Conservation (phyloP, 2,797 vertebrate species). For the Danio albolineatus region DNA sequence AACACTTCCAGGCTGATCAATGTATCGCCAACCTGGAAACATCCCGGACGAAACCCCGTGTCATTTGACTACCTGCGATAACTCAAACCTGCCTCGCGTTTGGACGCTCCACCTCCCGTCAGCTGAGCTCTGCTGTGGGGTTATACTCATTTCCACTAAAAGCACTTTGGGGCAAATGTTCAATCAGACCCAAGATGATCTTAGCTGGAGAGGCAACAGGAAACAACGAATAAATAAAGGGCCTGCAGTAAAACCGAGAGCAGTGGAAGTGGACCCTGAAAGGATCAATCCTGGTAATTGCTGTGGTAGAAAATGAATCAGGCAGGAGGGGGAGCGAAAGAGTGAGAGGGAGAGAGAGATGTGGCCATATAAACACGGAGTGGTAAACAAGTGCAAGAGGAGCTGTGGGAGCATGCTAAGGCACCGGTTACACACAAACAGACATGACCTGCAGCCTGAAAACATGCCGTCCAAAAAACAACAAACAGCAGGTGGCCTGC, state of each 20-base stretch:
- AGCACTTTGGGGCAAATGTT: slow-evolving; percentile 66
- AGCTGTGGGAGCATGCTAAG: slow-evolving; percentile 46
- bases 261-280: slow-evolving; percentile 66
- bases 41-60: slow-evolving; percentile 44
- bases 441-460: slow-evolving; percentile 58
- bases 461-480: slow-evolving; percentile 45
- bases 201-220: slow-evolving; percentile 66
- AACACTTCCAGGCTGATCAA: slow-evolving; percentile 56
- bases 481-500: slow-evolving; percentile 54
- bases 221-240: slow-evolving; percentile 69
- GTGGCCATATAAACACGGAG: slow-evolving; percentile 54
- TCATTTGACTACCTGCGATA: slow-evolving; percentile 55
- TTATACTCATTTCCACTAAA: slow-evolving; percentile 64
- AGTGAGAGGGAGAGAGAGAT: slow-evolving; percentile 40
- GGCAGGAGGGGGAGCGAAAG: slow-evolving; percentile 61
- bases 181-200: slow-evolving; percentile 65
- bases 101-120: slow-evolving; percentile 42
- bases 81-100: slow-evolving; percentile 56
- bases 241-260: slow-evolving; percentile 61
- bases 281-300: slow-evolving; percentile 77
- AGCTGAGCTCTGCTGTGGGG: slow-evolving; percentile 49
- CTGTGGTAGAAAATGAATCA: slow-evolving; percentile 71
- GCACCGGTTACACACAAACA: slow-evolving; percentile 55
- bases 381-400: slow-evolving; percentile 49
- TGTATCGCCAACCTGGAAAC: slow-evolving; percentile 53